A percentile compares a stretch with the other conserved stretches of the same genome.
These are phyloP conservation scores for Enteromius trimaculatus DNA, from an alignment of 2,797 vertebrate genomes.

Conservation along the genomic window DNA sequence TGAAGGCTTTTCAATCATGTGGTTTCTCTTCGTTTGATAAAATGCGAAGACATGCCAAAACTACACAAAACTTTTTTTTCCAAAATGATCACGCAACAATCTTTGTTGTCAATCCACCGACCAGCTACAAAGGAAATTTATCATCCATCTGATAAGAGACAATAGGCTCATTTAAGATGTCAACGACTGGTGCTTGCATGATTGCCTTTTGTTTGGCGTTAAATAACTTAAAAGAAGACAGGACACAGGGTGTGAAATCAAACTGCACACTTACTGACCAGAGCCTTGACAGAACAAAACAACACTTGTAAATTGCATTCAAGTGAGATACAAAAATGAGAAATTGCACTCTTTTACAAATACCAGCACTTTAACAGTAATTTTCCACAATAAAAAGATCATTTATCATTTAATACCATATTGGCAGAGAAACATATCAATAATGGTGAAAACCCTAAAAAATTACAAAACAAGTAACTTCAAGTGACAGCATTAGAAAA, in stretches of 20 bases:
- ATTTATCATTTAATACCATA: background rate
- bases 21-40: conserved; percentile 2
- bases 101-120: conserved; percentile 37
- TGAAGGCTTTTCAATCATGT: conserved; percentile 19
- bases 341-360: conserved; percentile 5
- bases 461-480: background rate
- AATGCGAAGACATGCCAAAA: background rate
- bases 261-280: conserved; percentile 42
- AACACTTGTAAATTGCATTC: conserved; percentile 10
- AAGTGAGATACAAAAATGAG: background rate
- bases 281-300: background rate
- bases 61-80: conserved; percentile 1
- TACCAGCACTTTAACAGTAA: background rate
- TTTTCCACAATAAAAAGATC: background rate
- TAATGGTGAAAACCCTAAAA: background rate
- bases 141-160: conserved; percentile 72
- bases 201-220: conserved; percentile 70
- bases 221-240: conserved; percentile 65
- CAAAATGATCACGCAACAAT: background rate
- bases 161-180: conserved; percentile 72
- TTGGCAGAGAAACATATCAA: background rate
- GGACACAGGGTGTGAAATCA: conserved; percentile 63
- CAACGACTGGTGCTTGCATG: conserved; percentile 65
- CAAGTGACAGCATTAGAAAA: background rate
- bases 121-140: conserved; percentile 75